These are phyloP conservation scores for Anthophora plumipes DNA, from an alignment of 2,888 invertebrate genomes.

Conservation along the genomic window DNA sequence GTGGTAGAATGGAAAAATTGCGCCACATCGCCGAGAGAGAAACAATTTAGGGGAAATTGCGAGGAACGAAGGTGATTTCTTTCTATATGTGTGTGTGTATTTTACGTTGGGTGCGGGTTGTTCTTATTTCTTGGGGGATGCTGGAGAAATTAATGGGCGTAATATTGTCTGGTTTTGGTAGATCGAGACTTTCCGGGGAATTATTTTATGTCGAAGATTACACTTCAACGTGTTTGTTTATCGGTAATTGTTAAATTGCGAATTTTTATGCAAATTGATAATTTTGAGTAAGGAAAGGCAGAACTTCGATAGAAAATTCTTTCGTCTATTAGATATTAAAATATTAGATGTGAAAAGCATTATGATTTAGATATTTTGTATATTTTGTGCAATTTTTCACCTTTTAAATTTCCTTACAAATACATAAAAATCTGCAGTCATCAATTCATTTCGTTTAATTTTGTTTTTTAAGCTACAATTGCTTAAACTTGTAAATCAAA, in stretches of 20 bases:
- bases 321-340: too few relatives aligned
- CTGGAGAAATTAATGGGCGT: constrained; percentile 16
- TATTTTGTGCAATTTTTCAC: too few relatives aligned
- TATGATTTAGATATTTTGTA: too few relatives aligned
- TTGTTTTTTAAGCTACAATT: background rate
- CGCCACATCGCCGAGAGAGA: background rate
- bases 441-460: background rate
- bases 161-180: constrained; percentile 7
- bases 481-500: background rate
- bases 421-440: too few relatives aligned
- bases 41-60: constrained; percentile 1
- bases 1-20: background rate
- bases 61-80: background rate
- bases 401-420: too few relatives aligned
- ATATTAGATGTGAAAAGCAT: too few relatives aligned
- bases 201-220: too few relatives aligned
- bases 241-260: too few relatives aligned
- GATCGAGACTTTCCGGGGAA: background rate
- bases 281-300: too few relatives aligned
- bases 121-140: constrained; percentile 14
- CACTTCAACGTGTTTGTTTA: too few relatives aligned
- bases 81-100: background rate
- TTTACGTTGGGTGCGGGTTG: background rate
- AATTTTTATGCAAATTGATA: too few relatives aligned
- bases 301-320: too few relatives aligned